A percentile compares a stretch with the other conserved stretches of the same genome.
Evolutionary conservation across 2,797 vertebrate species (phyloP).

Genomic region (Pantherophis vulpinus): DNA sequence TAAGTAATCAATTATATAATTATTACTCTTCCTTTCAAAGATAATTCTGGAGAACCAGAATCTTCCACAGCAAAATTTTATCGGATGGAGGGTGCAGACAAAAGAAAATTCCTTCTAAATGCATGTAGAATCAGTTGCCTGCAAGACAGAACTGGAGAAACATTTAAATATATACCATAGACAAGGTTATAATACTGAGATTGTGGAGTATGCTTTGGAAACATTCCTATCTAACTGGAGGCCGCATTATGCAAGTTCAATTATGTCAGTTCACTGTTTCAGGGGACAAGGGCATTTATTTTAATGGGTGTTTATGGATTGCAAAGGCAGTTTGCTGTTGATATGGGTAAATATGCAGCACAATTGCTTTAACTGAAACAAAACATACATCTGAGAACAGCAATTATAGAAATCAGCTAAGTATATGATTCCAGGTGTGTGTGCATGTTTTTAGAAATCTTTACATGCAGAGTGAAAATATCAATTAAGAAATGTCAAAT

Average conservation of each 20-base stretch:
- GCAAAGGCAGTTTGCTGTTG: constrained; percentile 17
- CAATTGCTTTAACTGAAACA: constrained; percentile 37
- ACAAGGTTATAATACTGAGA: neutral
- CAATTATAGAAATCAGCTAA: constrained; percentile 51
- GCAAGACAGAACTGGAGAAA: neutral
- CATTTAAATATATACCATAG: neutral
- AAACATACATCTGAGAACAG: constrained; percentile 48
- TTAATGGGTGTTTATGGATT: constrained; percentile 6
- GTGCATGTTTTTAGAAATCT: constrained; percentile 36
- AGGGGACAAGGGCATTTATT: neutral
- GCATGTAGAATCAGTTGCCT: neutral
- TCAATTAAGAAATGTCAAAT: constrained; percentile 60
- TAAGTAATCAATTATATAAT: neutral
- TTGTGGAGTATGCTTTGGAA: neutral
- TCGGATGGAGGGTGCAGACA: neutral
- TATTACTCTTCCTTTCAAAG: neutral
- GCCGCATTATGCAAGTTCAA: neutral
- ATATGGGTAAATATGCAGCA: constrained; percentile 34
- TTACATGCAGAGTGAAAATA: constrained; percentile 47
- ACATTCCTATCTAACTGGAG: neutral
- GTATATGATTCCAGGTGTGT: constrained; percentile 50
- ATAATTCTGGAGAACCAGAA: neutral
- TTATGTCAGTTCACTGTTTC: neutral
- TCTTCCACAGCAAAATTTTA: neutral
- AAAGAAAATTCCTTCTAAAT: neutral